These are phyloP conservation scores for Carduelis carduelis DNA, from an alignment of 2,797 vertebrate genomes.

Conservation along the genomic window DNA sequence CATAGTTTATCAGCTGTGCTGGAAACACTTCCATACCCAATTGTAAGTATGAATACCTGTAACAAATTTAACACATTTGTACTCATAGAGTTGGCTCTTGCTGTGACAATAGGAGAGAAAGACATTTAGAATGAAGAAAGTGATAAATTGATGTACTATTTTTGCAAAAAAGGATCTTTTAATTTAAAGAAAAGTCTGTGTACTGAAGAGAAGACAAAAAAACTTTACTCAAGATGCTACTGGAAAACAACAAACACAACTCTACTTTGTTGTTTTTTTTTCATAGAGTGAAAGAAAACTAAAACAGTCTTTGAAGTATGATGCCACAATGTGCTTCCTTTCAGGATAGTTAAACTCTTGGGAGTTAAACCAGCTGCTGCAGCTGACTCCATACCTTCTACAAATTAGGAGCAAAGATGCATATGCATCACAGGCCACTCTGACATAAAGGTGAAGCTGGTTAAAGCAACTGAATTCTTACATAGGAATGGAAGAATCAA, in stretches of 20 bases:
- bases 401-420: background rate
- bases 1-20: rapidly evolving
- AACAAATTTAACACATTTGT: background rate
- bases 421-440: background rate
- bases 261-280: background rate
- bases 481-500: background rate
- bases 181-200: background rate
- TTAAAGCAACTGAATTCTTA: background rate
- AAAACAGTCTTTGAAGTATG: background rate
- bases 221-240: background rate
- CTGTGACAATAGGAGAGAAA: background rate
- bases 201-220: background rate
- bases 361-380: background rate
- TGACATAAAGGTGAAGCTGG: background rate
- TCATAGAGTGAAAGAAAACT: background rate
- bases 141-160: rapidly evolving
- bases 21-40: background rate
- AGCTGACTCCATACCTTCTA: background rate
- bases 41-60: background rate
- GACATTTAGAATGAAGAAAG: background rate
- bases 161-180: background rate
- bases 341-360: background rate
- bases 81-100: background rate
- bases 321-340: background rate
- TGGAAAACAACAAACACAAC: background rate